These are phyloP conservation scores for Trichopria drosophilae DNA, from an alignment of 2,888 invertebrate genomes.

Conservation along the genomic window DNA sequence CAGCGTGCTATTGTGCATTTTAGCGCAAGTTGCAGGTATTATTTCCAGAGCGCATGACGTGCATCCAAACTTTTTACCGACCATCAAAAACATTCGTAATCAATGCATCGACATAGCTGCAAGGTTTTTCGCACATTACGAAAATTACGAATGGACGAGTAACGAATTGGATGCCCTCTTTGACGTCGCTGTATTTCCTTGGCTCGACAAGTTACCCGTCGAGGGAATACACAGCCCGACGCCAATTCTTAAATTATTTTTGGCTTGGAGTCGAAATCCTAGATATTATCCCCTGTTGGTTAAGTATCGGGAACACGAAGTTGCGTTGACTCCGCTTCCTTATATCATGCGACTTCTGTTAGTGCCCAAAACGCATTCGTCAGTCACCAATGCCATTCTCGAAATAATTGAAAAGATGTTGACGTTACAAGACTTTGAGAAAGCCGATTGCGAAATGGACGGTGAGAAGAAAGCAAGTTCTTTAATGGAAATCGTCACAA, in stretches of 20 bases:
- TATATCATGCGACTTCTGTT: slow-evolving; percentile 73
- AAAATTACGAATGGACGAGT: slow-evolving; percentile 72
- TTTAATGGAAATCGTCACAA: slow-evolving; percentile 36
- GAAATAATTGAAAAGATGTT: slow-evolving; percentile 77
- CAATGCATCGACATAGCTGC: slow-evolving; percentile 66
- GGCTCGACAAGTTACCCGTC: slow-evolving; percentile 71
- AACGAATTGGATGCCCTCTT: slow-evolving; percentile 76
- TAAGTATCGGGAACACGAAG: slow-evolving; percentile 61
- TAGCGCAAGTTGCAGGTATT: slow-evolving; percentile 68
- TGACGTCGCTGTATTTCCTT: slow-evolving; percentile 79
- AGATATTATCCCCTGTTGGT: slow-evolving; percentile 74
- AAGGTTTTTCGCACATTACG: slow-evolving; percentile 79
- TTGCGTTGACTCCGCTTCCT: slow-evolving; percentile 64
- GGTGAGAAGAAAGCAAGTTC: slow-evolving; percentile 38
- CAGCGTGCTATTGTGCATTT: slow-evolving; percentile 72
- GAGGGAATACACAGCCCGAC: slow-evolving; percentile 86
- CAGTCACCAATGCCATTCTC: slow-evolving; percentile 71
- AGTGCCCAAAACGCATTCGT: slow-evolving; percentile 68
- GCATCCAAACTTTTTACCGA: slow-evolving; percentile 66
- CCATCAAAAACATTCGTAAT: slow-evolving; percentile 69
- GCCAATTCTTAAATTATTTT: slow-evolving; percentile 76
- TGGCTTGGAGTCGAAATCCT: slow-evolving; percentile 79
- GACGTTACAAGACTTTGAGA: slow-evolving; percentile 66
- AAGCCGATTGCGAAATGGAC: slow-evolving; percentile 58
- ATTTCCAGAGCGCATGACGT: slow-evolving; percentile 63